Evolutionary conservation across 2,888 invertebrate species (phyloP).

Genomic region (Tubiluchus corallicola): DNA sequence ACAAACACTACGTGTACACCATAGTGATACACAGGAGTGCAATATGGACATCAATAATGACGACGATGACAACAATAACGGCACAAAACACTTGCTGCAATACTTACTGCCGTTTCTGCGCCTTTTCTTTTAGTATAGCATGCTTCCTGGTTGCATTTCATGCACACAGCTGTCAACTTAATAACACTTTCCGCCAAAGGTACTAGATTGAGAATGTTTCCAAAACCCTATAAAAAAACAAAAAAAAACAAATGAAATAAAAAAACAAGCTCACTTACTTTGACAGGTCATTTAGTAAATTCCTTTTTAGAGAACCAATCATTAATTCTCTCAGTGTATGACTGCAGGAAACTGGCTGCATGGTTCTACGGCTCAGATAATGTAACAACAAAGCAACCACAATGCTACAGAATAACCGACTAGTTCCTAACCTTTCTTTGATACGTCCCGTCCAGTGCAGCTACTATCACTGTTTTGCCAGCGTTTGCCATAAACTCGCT

Average conservation of each 20-base stretch:
- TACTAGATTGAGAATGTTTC: slow-evolving; percentile 34
- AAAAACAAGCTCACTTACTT: neutral
- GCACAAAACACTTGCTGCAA: no score
- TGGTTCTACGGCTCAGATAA: no score
- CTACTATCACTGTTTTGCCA: slow-evolving; percentile 40
- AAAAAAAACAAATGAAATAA: slow-evolving; percentile 7
- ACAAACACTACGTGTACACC: no score
- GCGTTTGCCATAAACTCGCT: slow-evolving; percentile 35
- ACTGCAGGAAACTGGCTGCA: no score
- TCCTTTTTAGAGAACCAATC: no score
- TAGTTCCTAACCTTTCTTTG: slow-evolving; percentile 29
- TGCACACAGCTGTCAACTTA: slow-evolving; percentile 37
- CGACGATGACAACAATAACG: no score
- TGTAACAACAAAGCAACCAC: no score
- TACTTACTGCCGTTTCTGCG: slow-evolving; percentile 30
- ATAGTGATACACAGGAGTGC: no score
- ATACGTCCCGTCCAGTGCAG: slow-evolving; percentile 39
- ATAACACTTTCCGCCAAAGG: slow-evolving; percentile 36
- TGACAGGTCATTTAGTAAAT: no score
- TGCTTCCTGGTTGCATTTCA: slow-evolving; percentile 35
- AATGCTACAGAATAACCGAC: no score
- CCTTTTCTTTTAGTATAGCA: slow-evolving; percentile 35
- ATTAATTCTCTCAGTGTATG: no score
- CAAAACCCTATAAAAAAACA: slow-evolving; percentile 24
- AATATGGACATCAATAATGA: no score